phyloP scores from a whole-genome alignment of 2,797 vertebrate species.

The Phrynocephalus vlangalii region DNA sequence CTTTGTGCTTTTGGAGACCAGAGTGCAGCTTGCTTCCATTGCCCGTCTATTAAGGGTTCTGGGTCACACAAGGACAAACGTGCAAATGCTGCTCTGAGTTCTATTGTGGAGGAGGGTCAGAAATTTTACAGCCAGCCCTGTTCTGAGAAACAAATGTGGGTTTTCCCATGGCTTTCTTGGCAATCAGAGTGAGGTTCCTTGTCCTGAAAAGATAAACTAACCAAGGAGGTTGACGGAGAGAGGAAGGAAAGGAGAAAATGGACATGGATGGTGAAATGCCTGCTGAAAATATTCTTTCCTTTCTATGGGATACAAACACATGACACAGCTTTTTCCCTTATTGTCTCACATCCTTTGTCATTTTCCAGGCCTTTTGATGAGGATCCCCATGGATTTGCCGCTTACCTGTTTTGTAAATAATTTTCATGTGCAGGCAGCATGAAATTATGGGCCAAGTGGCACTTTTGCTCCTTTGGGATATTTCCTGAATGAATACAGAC shows the following conservation, averaged over 20 bases:
- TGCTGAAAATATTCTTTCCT: not conserved
- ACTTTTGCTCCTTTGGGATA: not conserved
- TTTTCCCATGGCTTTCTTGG: conserved; percentile 20
- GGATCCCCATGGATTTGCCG: not conserved
- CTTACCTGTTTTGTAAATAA: not conserved
- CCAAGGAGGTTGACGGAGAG: too few relatives aligned
- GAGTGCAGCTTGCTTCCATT: not conserved
- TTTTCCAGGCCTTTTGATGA: not conserved
- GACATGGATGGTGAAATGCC: not conserved
- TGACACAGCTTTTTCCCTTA: not conserved
- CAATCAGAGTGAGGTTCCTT: not conserved
- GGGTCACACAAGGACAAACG: conserved; percentile 17
- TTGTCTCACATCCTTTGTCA: not conserved
- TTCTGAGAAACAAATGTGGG: not conserved
- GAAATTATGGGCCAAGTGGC: not conserved
- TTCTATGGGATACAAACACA: not conserved
- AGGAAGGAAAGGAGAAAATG: not conserved
- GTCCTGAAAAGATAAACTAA: not conserved
- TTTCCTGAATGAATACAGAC: not conserved
- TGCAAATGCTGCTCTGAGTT: not conserved
- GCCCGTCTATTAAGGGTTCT: not conserved
- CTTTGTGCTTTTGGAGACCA: not conserved
- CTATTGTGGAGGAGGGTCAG: not conserved
- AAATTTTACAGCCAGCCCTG: too few relatives aligned
- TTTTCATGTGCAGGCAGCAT: not conserved